Conservation (phyloP, 2,113 vertebrate species). For the Syrmaticus mikado region DNA sequence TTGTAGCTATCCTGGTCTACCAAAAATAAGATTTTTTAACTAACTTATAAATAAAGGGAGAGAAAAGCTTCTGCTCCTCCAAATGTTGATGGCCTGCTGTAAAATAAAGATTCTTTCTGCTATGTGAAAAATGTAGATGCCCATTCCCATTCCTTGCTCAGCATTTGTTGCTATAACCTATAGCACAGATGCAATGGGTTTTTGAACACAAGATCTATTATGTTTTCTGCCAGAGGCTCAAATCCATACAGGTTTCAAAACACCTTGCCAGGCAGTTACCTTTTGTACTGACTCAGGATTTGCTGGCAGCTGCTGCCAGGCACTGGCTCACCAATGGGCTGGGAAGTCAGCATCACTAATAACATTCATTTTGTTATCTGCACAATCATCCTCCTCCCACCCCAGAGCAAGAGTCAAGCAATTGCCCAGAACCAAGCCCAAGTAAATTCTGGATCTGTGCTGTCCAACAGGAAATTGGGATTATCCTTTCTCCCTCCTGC, state of each 20-base stretch:
- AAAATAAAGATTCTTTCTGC: neutral
- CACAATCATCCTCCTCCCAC: neutral
- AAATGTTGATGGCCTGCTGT: neutral
- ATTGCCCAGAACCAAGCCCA: neutral
- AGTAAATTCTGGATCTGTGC: neutral
- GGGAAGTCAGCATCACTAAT: neutral
- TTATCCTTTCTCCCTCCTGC: neutral
- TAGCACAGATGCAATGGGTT: conserved; percentile 29
- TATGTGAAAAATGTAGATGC: neutral
- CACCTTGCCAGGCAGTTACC: conserved; percentile 48
- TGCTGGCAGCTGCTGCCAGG: neutral
- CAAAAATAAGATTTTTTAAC: neutral
- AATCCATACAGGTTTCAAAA: neutral
- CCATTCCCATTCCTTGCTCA: neutral
- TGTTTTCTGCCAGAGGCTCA: conserved; percentile 40
- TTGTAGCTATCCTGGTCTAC: neutral
- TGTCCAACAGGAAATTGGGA: neutral
- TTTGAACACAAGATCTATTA: conserved; percentile 40
- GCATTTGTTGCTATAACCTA: neutral
- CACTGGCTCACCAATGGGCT: neutral
- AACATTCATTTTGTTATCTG: neutral
- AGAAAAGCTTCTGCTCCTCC: neutral
- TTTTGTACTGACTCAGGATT: conserved; percentile 21
- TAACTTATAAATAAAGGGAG: neutral
- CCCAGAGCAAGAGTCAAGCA: neutral